Percentiles rank a stretch among this genome's conserved stretches.
phyloP scores from a whole-genome alignment of 2,797 vertebrate genomes.

The Hafferia zeledoni region DNA sequence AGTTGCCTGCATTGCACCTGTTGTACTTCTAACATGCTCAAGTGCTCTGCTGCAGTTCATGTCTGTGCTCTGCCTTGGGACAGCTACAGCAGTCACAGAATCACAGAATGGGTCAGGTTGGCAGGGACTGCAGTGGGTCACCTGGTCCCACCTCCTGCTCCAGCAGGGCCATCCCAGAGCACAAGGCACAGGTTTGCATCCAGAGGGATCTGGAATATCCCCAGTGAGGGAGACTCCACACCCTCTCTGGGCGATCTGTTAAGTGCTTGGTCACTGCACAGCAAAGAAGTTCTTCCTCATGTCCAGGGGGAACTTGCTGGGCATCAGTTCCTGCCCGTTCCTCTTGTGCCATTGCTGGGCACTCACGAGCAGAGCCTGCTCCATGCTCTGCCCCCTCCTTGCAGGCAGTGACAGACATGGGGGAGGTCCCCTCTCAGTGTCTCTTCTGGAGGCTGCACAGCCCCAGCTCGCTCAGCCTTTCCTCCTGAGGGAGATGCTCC shows the following conservation, averaged over 20 bases:
- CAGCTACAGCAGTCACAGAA: neutral
- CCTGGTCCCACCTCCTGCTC: neutral
- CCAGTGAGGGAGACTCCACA: neutral
- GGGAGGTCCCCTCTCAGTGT: neutral
- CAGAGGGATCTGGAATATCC: fast-evolving
- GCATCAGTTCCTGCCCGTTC: neutral
- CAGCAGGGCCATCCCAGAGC: neutral
- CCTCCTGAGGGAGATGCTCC: neutral
- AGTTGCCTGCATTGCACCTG: neutral
- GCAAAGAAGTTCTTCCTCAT: neutral
- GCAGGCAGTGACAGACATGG: neutral
- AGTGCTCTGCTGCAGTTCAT: neutral
- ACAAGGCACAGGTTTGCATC: neutral
- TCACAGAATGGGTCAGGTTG: neutral
- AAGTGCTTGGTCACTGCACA: fast-evolving
- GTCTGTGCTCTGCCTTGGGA: neutral
- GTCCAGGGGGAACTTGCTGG: neutral
- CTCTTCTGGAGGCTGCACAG: neutral
- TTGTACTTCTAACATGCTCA: neutral
- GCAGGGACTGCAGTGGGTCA: fast-evolving
- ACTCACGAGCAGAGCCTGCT: neutral
- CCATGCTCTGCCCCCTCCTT: neutral
- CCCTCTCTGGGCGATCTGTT: neutral
- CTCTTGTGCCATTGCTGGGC: neutral
- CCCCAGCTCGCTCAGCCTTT: neutral